Evolutionary conservation across 1,140 invertebrate genomes (phyloP).

Genomic region (Mycetomoellerius zeteki): DNA sequence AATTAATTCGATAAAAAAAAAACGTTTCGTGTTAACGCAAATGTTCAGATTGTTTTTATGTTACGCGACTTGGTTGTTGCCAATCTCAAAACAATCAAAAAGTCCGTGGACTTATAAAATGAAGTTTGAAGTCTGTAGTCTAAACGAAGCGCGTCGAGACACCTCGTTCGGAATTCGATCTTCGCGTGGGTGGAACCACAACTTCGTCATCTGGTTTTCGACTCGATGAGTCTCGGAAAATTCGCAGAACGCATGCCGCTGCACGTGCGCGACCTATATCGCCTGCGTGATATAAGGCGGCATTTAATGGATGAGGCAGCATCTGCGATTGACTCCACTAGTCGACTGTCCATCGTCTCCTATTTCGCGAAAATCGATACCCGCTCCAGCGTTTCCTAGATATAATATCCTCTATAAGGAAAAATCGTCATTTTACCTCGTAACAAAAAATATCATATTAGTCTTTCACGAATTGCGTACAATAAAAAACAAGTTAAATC

Average conservation of each 20-base stretch:
- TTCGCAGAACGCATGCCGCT: conserved; percentile 54
- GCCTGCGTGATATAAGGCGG: conserved; percentile 55
- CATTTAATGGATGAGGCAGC: conserved; percentile 49
- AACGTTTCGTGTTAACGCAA: neutral
- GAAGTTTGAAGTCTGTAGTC: neutral
- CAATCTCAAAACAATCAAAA: neutral
- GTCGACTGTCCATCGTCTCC: conserved; percentile 37
- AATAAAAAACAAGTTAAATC: neutral
- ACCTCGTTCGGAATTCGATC: conserved; percentile 23
- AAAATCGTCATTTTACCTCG: neutral
- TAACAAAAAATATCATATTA: neutral
- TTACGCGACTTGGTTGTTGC: neutral
- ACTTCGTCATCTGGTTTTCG: conserved; percentile 57
- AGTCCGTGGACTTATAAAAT: neutral
- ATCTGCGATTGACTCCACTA: conserved; percentile 53
- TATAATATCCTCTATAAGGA: neutral
- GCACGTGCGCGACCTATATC: conserved; percentile 62
- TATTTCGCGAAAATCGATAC: conserved; percentile 50
- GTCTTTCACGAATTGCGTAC: neutral
- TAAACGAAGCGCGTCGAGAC: neutral
- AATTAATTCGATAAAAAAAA: neutral
- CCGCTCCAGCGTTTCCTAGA: neutral
- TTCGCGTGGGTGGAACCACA: conserved; percentile 17
- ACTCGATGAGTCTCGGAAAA: conserved; percentile 51
- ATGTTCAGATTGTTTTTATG: neutral